Conservation (phyloP, 1,140 invertebrate genomes). For the Adelges cooleyi region DNA sequence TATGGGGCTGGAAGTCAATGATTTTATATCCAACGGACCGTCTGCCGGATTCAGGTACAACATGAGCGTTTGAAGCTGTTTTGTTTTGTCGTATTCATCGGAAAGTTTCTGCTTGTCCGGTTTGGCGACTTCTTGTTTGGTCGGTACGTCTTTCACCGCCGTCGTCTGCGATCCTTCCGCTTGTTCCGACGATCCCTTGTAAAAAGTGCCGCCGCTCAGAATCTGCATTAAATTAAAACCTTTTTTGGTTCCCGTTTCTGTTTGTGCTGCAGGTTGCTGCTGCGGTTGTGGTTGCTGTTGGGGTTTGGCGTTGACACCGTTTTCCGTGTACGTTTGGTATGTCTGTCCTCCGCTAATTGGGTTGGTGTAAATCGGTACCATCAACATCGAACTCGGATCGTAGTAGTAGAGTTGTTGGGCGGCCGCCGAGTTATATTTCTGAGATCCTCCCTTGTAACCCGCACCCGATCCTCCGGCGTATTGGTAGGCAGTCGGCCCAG, state of each 20-base stretch:
- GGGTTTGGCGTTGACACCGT: neutral
- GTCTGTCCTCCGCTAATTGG: too few relatives aligned
- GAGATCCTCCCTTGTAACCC: constrained; percentile 2
- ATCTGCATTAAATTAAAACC: constrained; percentile 23
- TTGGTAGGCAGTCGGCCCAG: too few relatives aligned
- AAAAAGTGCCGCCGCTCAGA: constrained; percentile 9
- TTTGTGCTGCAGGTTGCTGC: neutral
- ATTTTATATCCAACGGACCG: neutral
- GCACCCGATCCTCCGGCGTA: neutral
- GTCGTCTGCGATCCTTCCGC: constrained; percentile 5
- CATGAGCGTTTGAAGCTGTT: neutral
- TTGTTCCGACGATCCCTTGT: constrained; percentile 6
- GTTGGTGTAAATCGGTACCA: constrained; percentile 16
- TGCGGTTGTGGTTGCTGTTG: neutral
- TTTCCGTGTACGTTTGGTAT: too few relatives aligned
- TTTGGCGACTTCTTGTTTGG: constrained; percentile 14
- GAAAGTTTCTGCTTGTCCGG: neutral
- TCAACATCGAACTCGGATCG: constrained; percentile 12
- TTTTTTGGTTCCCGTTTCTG: neutral
- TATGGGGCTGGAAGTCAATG: neutral
- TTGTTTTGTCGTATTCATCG: neutral
- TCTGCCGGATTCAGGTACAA: constrained; percentile 8
- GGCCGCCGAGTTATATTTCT: neutral
- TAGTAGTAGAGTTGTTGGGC: constrained; percentile 18
- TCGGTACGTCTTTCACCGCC: neutral